A percentile compares a stretch with the other conserved stretches of the same genome.
phyloP scores from a whole-genome alignment of 1,140 invertebrate species.

The Cherax quadricarinatus region DNA sequence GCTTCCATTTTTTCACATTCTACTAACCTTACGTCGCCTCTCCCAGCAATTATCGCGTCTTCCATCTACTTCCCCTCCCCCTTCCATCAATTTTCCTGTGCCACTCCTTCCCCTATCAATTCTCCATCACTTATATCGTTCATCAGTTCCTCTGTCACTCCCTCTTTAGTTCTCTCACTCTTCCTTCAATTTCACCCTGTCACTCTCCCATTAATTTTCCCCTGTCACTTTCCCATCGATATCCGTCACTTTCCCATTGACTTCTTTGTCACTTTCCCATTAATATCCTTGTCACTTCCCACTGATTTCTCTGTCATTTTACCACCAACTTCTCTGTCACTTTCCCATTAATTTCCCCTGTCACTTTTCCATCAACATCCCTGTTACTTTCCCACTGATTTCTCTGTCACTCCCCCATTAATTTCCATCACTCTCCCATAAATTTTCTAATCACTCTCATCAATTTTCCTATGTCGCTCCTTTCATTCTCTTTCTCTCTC shows the following conservation, averaged over 20 bases:
- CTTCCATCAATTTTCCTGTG: background rate
- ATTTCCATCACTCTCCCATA: background rate
- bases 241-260: too few relatives aligned
- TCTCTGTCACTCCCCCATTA: too few relatives aligned
- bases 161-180: background rate
- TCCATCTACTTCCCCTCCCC: background rate
- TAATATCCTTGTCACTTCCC: too few relatives aligned
- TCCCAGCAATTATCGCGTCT: background rate
- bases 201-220: too few relatives aligned
- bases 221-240: background rate
- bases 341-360: background rate
- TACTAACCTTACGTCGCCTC: background rate
- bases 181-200: background rate
- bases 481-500: too few relatives aligned
- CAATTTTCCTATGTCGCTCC: too few relatives aligned
- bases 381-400: too few relatives aligned
- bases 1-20: background rate
- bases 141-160: background rate
- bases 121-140: too few relatives aligned
- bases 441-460: background rate
- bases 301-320: too few relatives aligned
- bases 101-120: background rate
- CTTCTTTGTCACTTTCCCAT: too few relatives aligned
- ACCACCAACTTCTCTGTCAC: too few relatives aligned
- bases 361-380: too few relatives aligned